These are phyloP conservation scores for Andrena haemorrhoa DNA, from an alignment of 2,888 invertebrate species.

Conservation along the genomic window DNA sequence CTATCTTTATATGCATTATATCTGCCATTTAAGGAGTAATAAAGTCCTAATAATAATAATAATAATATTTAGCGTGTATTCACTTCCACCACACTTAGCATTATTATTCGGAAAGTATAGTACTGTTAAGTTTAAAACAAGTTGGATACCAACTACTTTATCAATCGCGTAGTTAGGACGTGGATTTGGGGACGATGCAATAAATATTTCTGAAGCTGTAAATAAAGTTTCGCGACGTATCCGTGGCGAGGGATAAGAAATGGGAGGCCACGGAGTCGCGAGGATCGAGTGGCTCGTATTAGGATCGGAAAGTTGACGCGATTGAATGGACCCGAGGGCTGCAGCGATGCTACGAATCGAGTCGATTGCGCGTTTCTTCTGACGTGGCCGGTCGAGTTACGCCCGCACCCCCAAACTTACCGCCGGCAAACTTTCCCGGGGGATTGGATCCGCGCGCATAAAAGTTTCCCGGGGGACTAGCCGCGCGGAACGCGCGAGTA, in stretches of 20 bases:
- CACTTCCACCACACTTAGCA: no score
- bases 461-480: conserved; percentile 35
- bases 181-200: no score
- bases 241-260: not conserved
- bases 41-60: no score
- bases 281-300: not conserved
- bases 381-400: conserved; percentile 25
- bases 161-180: no score
- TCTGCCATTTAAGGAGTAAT: no score
- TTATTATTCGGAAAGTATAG: no score
- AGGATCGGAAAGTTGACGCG: not conserved
- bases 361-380: conserved; percentile 41
- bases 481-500: conserved; percentile 32
- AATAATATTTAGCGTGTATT: no score
- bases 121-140: no score
- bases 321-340: not conserved
- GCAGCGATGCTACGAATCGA: conserved; percentile 17
- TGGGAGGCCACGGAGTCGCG: not conserved
- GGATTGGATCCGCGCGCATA: conserved; percentile 37
- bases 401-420: conserved; percentile 28
- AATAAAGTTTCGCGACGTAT: not conserved
- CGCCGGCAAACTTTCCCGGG: conserved; percentile 15
- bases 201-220: no score
- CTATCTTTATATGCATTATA: no score
- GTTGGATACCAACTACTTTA: no score